Percentiles rank a stretch among this genome's conserved stretches.
Evolutionary conservation across 2,797 vertebrate species (phyloP).

Genomic region (Kryptopterus vitreolus): DNA sequence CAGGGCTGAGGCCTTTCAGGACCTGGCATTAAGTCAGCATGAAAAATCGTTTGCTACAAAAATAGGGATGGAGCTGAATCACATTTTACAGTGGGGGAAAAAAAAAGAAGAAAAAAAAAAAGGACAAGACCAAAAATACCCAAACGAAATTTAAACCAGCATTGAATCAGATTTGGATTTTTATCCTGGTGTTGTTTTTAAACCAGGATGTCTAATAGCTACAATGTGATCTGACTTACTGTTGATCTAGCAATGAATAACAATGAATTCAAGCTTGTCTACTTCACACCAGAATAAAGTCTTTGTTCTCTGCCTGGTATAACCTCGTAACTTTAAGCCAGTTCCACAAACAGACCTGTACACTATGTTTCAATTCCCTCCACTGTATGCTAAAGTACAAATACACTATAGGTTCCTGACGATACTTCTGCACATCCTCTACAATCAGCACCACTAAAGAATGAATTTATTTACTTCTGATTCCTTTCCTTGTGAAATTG

Average conservation of each 20-base stretch:
- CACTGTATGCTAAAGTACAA: neutral
- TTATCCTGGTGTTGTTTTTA: neutral
- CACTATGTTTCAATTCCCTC: neutral
- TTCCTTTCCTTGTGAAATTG: neutral
- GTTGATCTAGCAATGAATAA: neutral
- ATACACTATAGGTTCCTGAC: neutral
- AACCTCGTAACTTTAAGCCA: neutral
- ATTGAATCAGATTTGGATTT: neutral
- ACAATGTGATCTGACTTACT: neutral
- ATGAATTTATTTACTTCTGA: neutral
- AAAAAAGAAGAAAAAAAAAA: neutral
- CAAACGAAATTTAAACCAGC: neutral
- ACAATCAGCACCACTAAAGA: neutral
- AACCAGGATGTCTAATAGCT: neutral
- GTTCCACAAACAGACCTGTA: neutral
- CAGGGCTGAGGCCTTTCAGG: neutral
- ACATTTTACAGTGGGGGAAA: neutral
- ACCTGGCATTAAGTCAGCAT: neutral
- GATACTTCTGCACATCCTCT: neutral
- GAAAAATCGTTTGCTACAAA: neutral
- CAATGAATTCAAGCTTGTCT: neutral
- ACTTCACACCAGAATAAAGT: neutral
- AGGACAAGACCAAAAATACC: neutral
- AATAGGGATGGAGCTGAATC: neutral
- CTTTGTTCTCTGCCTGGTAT: neutral